These are phyloP conservation scores for Brachionus paranguensis DNA, from an alignment of 1,140 invertebrate genomes.

Conservation along the genomic window DNA sequence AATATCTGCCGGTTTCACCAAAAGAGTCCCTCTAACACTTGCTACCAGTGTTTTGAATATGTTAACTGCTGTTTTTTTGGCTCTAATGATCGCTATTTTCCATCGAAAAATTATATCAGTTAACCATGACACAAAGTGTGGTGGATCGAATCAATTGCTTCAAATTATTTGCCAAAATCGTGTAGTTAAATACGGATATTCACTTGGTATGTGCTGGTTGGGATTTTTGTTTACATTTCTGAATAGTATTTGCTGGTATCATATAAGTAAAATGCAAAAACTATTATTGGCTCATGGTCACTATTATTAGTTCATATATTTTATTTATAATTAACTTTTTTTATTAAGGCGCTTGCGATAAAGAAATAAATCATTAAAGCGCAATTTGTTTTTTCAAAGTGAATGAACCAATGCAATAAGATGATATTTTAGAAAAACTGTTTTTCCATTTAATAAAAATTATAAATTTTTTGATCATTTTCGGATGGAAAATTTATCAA, in stretches of 20 bases:
- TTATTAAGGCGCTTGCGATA: not conserved
- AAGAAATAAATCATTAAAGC: not conserved
- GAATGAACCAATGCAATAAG: no score
- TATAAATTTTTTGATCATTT: no score
- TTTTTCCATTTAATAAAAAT: no score
- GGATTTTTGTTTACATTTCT: not conserved
- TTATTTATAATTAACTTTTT: not conserved
- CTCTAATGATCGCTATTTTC: conserved; percentile 21
- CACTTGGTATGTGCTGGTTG: not conserved
- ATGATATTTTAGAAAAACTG: no score
- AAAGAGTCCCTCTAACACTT: conserved; percentile 13
- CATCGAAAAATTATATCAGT: not conserved
- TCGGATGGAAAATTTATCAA: no score
- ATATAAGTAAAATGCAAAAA: conserved; percentile 40
- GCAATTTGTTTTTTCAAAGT: no score
- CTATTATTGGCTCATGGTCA: conserved; percentile 10
- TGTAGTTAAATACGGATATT: not conserved
- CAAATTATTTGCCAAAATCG: not conserved
- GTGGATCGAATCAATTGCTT: not conserved
- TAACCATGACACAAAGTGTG: not conserved
- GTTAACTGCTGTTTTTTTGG: conserved; percentile 23
- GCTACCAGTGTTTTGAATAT: conserved; percentile 17
- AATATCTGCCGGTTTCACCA: not conserved
- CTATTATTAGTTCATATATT: not conserved
- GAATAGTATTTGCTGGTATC: conserved; percentile 11